Evolutionary conservation across 1,140 invertebrate genomes (phyloP).

Genomic region (Pinna nobilis): DNA sequence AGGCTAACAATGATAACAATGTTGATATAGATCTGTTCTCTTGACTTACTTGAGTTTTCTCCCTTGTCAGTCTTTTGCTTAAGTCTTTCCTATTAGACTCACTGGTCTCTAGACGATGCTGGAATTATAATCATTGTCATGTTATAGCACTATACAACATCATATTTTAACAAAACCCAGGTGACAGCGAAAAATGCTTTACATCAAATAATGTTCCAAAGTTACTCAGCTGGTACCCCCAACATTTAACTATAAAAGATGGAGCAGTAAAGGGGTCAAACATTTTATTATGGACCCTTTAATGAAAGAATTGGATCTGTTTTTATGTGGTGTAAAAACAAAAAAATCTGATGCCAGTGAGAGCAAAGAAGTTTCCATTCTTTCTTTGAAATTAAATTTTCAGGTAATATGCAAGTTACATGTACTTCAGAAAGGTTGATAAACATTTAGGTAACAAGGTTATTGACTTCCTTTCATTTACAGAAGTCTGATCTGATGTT

Average conservation of each 20-base stretch:
- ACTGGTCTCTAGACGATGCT: conserved; percentile 57
- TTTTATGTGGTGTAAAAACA: no score
- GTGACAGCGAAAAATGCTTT: conserved; percentile 1
- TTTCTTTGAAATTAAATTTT: no score
- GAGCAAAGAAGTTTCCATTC: no score
- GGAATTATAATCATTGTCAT: conserved; percentile 13
- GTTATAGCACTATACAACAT: not conserved
- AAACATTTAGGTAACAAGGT: no score
- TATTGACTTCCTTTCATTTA: no score
- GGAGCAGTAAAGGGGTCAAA: not conserved
- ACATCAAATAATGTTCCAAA: no score
- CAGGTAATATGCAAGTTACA: no score
- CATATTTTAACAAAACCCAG: not conserved
- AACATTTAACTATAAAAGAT: no score
- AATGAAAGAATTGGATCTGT: no score
- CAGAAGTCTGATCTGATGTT: no score
- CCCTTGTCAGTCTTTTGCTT: conserved; percentile 49
- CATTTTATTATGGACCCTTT: conserved; percentile 7
- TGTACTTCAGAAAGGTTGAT: no score
- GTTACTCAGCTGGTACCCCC: conserved; percentile 6
- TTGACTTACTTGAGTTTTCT: conserved; percentile 50
- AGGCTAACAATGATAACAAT: conserved; percentile 8
- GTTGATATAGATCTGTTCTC: not conserved
- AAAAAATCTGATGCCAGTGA: no score
- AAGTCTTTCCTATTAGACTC: conserved; percentile 53